Percentiles rank a stretch among this genome's conserved stretches.
These are phyloP conservation scores for Gambusia yucatana DNA, from an alignment of 2,797 vertebrate species.

Conservation along the genomic window DNA sequence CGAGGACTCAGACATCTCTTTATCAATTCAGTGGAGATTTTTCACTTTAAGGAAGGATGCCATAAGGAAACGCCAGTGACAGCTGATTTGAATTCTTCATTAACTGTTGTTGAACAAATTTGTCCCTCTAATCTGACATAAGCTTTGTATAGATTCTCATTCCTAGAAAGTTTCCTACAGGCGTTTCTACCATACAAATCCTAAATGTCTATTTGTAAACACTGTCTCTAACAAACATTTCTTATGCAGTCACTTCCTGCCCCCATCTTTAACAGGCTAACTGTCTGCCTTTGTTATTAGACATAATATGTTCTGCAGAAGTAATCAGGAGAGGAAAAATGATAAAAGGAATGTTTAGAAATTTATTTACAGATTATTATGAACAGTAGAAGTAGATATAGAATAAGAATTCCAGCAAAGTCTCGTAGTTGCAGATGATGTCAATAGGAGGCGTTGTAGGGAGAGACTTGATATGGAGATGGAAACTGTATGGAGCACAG, in stretches of 20 bases:
- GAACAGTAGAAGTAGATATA: too few relatives aligned
- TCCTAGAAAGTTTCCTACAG: constrained; percentile 11
- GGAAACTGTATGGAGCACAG: background rate
- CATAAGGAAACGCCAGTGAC: constrained; percentile 28
- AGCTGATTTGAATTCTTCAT: constrained; percentile 40
- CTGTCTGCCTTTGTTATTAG: constrained; percentile 63
- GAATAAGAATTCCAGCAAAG: background rate
- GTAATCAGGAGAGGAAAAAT: background rate
- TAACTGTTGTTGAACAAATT: constrained; percentile 41
- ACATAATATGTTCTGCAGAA: background rate
- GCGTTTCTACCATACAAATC: constrained; percentile 16
- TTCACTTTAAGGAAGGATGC: constrained; percentile 30
- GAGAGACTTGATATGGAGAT: background rate
- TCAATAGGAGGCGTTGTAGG: background rate
- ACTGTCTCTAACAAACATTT: constrained; percentile 30
- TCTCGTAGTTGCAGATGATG: background rate
- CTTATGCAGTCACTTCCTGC: constrained; percentile 52
- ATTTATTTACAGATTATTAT: background rate
- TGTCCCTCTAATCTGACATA: constrained; percentile 9
- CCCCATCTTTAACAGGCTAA: constrained; percentile 60
- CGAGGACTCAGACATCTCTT: background rate
- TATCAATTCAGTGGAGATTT: background rate
- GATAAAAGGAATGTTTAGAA: background rate
- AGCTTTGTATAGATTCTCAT: background rate
- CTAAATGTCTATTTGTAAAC: constrained; percentile 40